These are phyloP conservation scores for Yponomeuta plumbellus DNA, from an alignment of 2,888 invertebrate genomes.

Conservation along the genomic window DNA sequence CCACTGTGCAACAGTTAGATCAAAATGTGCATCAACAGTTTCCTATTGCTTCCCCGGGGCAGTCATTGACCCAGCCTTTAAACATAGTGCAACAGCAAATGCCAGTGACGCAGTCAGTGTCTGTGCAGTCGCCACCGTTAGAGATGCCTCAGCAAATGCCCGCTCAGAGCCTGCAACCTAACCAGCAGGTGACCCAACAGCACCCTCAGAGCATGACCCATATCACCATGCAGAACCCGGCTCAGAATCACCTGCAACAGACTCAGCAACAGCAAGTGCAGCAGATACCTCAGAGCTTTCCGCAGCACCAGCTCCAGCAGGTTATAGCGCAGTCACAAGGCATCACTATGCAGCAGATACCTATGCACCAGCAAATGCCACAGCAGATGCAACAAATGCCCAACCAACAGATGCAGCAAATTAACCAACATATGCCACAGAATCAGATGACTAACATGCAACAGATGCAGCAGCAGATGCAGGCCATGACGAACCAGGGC, in stretches of 20 bases:
- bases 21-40: conserved; percentile 71
- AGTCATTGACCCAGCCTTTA: conserved; percentile 68
- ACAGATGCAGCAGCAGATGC: conserved; percentile 72
- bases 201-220: conserved; percentile 74
- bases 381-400: conserved; percentile 74
- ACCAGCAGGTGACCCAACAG: conserved; percentile 65
- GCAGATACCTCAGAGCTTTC: conserved; percentile 73
- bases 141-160: conserved; percentile 72
- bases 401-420: conserved; percentile 73
- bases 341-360: conserved; percentile 71
- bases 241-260: conserved; percentile 54
- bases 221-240: conserved; percentile 65
- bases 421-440: conserved; percentile 67
- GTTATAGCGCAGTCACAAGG: conserved; percentile 69
- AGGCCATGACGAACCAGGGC: conserved; percentile 64
- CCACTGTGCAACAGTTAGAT: conserved; percentile 65
- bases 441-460: conserved; percentile 67
- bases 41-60: conserved; percentile 72
- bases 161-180: conserved; percentile 52
- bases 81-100: conserved; percentile 66
- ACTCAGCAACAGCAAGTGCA: conserved; percentile 68
- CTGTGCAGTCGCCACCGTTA: conserved; percentile 70
- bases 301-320: conserved; percentile 72
- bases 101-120: conserved; percentile 63
- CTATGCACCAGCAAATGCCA: conserved; percentile 72